Evolutionary conservation across 2,888 invertebrate species (phyloP).

Genomic region (Dasypolia templi): DNA sequence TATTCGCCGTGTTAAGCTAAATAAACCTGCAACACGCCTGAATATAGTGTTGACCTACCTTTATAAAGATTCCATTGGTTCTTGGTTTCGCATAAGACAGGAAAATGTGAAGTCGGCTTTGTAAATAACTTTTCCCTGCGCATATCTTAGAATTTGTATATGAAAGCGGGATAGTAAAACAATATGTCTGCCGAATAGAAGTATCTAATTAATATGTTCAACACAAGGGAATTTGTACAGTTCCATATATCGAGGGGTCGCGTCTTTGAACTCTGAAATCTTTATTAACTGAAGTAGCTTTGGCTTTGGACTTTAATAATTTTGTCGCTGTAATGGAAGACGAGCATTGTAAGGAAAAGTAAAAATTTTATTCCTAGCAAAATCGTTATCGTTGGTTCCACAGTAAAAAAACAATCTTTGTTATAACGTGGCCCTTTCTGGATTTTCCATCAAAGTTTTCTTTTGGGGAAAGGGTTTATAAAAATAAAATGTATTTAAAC

Average conservation of each 20-base stretch:
- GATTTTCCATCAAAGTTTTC: slow-evolving; percentile 45
- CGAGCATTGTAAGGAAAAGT: slow-evolving; percentile 15
- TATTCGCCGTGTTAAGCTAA: slow-evolving; percentile 35
- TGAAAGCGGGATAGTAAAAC: slow-evolving; percentile 63
- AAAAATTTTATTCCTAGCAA: slow-evolving; percentile 34
- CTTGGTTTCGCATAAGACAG: slow-evolving; percentile 67
- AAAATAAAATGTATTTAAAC: slow-evolving; percentile 36
- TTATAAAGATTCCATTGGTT: slow-evolving; percentile 58
- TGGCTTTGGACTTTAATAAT: slow-evolving; percentile 45
- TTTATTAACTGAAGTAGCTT: slow-evolving; percentile 53
- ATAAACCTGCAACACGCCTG: slow-evolving; percentile 57
- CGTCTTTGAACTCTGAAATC: slow-evolving; percentile 34
- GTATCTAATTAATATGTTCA: slow-evolving; percentile 56
- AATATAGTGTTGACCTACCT: slow-evolving; percentile 57
- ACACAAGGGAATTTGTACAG: slow-evolving; percentile 40
- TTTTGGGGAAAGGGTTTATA: slow-evolving; percentile 40
- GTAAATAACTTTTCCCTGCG: slow-evolving; percentile 67
- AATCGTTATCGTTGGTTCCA: slow-evolving; percentile 29
- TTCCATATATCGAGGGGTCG: slow-evolving; percentile 34
- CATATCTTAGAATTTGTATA: slow-evolving; percentile 55
- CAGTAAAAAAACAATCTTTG: slow-evolving; percentile 41
- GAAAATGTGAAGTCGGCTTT: slow-evolving; percentile 61
- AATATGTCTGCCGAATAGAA: slow-evolving; percentile 57
- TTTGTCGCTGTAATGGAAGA: slow-evolving; percentile 31
- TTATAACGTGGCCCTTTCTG: slow-evolving; percentile 28